Evolutionary conservation across 92 coral and sea anemone species (phyloP), one percentile per base, ranked within the genome.

Genomic region (Chrysogorgia sp.): DNA sequence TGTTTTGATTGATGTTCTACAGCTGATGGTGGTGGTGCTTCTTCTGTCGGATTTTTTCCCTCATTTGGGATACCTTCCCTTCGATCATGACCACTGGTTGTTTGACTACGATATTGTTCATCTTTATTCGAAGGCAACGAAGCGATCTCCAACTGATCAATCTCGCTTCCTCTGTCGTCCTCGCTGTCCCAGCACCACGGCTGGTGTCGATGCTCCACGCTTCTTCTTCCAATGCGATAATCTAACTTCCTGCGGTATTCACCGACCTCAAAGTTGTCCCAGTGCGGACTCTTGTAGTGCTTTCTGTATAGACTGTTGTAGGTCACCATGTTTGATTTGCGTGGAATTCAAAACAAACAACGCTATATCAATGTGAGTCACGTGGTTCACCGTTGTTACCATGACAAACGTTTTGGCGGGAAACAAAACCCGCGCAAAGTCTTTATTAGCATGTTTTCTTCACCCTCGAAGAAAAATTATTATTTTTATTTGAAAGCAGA

Each of bases 151-250:
- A 75, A 84, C 17, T 81, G 67, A 75, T 84, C 91, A 71, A 85
- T 92, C 53, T 83, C 90, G 77, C 84, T 82, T 9, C 87, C 87
- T 29, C 85, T 83, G 5, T 88, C 83, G 53, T 89, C 96, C 19
- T 87, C 97, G 75, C 97, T 89, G 64, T 91, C 96, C 99, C 99
- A 96, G 22, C 72, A 63, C 96, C 94, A 96, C 0, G 96, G 92
- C 56, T 96, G 86, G 49, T 96, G 99, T 64, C 83, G 88, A 45
- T 96, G 99, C 52, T 96, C 99, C 14, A 96, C 88, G 56, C 91
- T 89, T 68, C 99, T 86, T 62, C 99, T 91, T 58, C 92, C 97
- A 76, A 84, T 72, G 22, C 99, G 89, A 57, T 96, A 96, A 82
- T 89, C 88, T 22, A 81, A 33, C 72, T 89, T 96, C 30, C 87